phyloP scores from a whole-genome alignment of 2,888 invertebrate species.

The Noctua janthina region DNA sequence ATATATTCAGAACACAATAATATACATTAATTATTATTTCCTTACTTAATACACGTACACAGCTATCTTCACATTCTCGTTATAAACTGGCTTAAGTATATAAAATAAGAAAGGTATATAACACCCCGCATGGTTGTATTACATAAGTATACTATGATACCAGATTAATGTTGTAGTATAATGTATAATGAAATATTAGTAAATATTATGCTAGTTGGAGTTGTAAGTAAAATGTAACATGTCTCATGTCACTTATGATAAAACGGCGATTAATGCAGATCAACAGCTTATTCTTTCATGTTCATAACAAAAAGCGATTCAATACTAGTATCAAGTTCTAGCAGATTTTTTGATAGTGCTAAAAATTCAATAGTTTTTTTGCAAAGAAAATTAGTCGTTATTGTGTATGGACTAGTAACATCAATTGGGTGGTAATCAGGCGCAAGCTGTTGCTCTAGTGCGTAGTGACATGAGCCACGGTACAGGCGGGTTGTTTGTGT shows the following conservation, averaged over 20 bases:
- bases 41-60: constrained; percentile 10
- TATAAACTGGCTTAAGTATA: constrained; percentile 28
- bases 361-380: background rate
- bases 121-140: constrained; percentile 54
- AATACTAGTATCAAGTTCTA: background rate
- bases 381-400: background rate
- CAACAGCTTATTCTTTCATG: background rate
- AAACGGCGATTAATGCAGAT: background rate
- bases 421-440: background rate
- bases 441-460: constrained; percentile 15
- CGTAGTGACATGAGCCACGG: constrained; percentile 60
- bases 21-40: constrained; percentile 10
- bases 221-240: constrained; percentile 56
- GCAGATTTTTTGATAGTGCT: background rate
- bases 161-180: constrained; percentile 54
- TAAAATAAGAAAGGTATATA: constrained; percentile 49
- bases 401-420: background rate
- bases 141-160: constrained; percentile 32
- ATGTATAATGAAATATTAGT: constrained; percentile 47
- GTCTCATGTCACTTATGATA: constrained; percentile 52
- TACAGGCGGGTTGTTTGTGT: constrained; percentile 75
- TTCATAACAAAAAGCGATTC: background rate
- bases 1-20: constrained; percentile 7
- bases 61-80: constrained; percentile 31
- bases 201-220: constrained; percentile 57